A percentile compares a stretch with the other conserved stretches of the same genome.
phyloP scores from a whole-genome alignment of 1,140 invertebrate species.

The Hypsibius dujardini region DNA sequence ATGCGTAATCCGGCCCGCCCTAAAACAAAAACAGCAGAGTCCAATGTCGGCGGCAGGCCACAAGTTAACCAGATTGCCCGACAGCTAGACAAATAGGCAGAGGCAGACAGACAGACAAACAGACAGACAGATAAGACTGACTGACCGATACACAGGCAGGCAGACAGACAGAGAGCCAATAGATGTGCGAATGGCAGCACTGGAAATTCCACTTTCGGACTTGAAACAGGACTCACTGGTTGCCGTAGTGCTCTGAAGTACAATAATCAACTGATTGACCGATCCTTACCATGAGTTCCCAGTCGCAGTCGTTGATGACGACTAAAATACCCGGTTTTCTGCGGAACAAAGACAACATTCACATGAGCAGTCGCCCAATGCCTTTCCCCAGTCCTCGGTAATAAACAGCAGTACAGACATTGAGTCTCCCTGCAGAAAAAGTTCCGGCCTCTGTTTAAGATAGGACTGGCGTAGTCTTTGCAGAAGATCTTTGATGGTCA shows the following conservation, averaged over 20 bases:
- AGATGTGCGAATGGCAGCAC: too few relatives aligned
- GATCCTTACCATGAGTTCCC: conserved; percentile 60
- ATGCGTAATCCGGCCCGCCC: conserved; percentile 44
- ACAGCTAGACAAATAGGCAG: too few relatives aligned
- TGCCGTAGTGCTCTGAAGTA: background rate
- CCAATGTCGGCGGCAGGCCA: too few relatives aligned
- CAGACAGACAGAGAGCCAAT: too few relatives aligned
- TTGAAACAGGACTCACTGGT: too few relatives aligned
- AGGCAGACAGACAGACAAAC: too few relatives aligned
- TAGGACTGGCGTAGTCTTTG: conserved; percentile 67
- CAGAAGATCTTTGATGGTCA: conserved; percentile 54
- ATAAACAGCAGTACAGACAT: conserved; percentile 42
- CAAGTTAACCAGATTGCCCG: too few relatives aligned
- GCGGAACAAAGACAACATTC: conserved; percentile 24
- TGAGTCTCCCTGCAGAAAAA: conserved; percentile 66
- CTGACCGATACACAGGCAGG: too few relatives aligned
- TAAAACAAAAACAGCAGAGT: conserved; percentile 28
- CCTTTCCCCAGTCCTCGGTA: conserved; percentile 18
- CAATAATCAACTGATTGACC: conserved; percentile 19
- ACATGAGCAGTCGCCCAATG: conserved; percentile 22
- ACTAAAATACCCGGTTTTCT: conserved; percentile 78
- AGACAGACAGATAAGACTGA: too few relatives aligned
- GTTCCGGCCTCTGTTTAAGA: conserved; percentile 60
- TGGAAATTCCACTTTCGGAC: too few relatives aligned
- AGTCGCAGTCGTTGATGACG: conserved; percentile 75